Percentiles rank a stretch among this genome's conserved stretches.
phyloP scores from a whole-genome alignment of 2,113 vertebrate genomes.

The Leptocoma aspasia region DNA sequence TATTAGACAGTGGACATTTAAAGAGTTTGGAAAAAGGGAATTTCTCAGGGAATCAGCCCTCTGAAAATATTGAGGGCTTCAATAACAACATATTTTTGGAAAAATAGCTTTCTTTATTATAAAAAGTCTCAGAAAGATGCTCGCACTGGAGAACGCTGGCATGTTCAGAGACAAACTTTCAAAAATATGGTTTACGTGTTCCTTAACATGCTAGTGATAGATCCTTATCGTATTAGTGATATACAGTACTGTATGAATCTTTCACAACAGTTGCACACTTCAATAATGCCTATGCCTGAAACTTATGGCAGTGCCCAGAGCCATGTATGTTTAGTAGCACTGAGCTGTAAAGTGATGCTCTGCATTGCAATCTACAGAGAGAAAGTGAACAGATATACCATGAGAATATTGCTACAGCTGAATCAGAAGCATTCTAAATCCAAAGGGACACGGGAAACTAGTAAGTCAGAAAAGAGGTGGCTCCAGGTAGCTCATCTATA shows the following conservation, averaged over 20 bases:
- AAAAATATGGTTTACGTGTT: background rate
- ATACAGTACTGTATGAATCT: background rate
- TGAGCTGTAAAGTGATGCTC: background rate
- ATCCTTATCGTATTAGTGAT: background rate
- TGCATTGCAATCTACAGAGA: background rate
- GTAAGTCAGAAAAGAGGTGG: background rate
- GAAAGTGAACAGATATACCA: background rate
- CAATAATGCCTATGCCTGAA: background rate
- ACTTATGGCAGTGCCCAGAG: background rate
- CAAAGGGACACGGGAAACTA: background rate
- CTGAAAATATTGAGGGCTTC: background rate
- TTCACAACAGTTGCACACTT: background rate
- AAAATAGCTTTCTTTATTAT: background rate
- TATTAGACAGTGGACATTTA: background rate
- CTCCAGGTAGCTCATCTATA: background rate
- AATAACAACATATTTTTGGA: rapidly evolving
- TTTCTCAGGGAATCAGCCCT: background rate
- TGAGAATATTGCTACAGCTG: background rate
- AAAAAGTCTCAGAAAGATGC: background rate
- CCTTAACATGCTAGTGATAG: no score
- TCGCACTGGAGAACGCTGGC: background rate
- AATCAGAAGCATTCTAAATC: background rate
- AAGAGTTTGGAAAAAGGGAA: background rate
- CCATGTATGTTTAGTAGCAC: background rate
- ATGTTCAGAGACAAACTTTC: background rate